Evolutionary conservation across 1,140 invertebrate genomes (phyloP).

Genomic region (Neotoxoptera formosana): DNA sequence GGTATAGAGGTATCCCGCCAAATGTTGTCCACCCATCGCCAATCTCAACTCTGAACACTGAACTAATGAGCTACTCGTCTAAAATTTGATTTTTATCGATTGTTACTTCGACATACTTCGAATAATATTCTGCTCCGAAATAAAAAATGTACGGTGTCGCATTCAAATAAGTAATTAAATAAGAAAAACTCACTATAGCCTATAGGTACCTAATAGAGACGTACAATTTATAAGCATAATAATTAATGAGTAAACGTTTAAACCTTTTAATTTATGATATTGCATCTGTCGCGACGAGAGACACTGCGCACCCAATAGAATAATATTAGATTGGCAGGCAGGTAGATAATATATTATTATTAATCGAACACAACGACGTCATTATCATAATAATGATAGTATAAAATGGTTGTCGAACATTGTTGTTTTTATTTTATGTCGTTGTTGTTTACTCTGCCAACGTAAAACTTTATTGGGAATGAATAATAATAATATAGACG

Average conservation of each 20-base stretch:
- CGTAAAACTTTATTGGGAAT: neutral
- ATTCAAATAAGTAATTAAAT: too few species aligned
- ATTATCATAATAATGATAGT: neutral
- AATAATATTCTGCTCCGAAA: too few species aligned
- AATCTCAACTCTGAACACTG: too few species aligned
- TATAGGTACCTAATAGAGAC: too few species aligned
- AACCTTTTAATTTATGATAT: neutral
- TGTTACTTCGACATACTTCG: too few species aligned
- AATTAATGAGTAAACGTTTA: neutral
- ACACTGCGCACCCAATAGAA: neutral
- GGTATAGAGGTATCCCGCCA: too few species aligned
- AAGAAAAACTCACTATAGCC: too few species aligned
- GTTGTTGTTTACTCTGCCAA: neutral
- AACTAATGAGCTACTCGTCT: too few species aligned
- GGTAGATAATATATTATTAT: too few species aligned
- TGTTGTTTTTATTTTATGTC: neutral
- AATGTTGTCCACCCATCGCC: too few species aligned
- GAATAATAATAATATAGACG: constrained; percentile 7
- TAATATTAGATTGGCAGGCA: neutral
- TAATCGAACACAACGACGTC: neutral
- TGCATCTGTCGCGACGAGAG: neutral
- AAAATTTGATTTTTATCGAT: too few species aligned
- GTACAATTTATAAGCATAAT: neutral
- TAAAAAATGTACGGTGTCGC: too few species aligned
- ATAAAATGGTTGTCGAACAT: neutral